phyloP scores from a whole-genome alignment of 2,797 vertebrate species.

The Malacoraja senta region DNA sequence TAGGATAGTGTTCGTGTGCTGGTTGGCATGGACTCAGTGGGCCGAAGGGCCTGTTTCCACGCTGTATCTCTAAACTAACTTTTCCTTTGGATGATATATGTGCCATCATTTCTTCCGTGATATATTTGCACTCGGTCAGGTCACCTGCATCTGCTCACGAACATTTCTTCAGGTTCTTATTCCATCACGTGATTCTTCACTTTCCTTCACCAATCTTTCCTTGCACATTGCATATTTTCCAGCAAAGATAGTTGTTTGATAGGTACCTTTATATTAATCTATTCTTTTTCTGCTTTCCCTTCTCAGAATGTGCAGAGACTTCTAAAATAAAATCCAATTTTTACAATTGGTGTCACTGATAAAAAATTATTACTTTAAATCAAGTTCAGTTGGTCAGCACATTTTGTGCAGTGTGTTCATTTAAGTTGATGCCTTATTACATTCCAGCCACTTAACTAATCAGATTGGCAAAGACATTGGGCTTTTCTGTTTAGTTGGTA shows the following conservation, averaged over 20 bases:
- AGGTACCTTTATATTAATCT: neutral
- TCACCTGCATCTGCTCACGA: neutral
- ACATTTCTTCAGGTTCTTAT: neutral
- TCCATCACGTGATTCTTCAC: neutral
- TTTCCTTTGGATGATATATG: neutral
- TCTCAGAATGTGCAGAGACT: neutral
- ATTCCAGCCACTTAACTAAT: neutral
- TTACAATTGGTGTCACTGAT: neutral
- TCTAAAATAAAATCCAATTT: neutral
- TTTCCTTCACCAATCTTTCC: neutral
- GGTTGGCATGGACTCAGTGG: too few relatives aligned
- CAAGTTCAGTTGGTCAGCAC: neutral
- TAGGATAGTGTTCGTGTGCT: too few relatives aligned
- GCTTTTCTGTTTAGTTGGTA: neutral
- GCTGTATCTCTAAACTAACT: too few relatives aligned
- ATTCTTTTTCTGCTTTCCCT: neutral
- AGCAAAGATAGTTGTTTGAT: neutral
- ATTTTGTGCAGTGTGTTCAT: neutral
- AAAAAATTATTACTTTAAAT: neutral
- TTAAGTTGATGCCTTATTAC: constrained; percentile 5
- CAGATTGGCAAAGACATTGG: neutral
- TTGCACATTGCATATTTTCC: neutral
- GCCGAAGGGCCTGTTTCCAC: too few relatives aligned
- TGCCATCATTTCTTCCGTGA: neutral
- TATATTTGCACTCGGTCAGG: neutral